Conservation (phyloP, 1,140 invertebrate genomes). For the Pogonognathellus flavescens region DNA sequence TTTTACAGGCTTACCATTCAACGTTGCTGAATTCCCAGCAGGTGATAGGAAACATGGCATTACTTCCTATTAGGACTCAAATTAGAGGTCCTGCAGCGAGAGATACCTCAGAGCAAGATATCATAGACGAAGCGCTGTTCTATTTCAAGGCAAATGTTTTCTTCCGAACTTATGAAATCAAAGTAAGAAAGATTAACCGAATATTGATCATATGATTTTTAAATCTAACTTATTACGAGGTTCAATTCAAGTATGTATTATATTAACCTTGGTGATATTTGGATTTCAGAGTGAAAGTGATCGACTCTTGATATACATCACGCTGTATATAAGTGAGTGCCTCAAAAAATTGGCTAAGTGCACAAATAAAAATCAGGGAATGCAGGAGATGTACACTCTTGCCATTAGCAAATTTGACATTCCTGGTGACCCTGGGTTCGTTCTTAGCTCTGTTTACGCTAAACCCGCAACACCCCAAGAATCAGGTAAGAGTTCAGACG, state of each 20-base stretch:
- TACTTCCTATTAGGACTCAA: slow-evolving; percentile 88
- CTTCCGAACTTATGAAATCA: slow-evolving; percentile 98
- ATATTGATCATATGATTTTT: slow-evolving; percentile 36
- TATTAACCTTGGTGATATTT: too few species aligned
- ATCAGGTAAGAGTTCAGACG: slow-evolving; percentile 76
- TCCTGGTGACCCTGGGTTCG: slow-evolving; percentile 95
- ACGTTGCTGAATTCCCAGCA: slow-evolving; percentile 82
- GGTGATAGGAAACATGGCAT: slow-evolving; percentile 91
- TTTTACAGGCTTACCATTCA: slow-evolving; percentile 91
- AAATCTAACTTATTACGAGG: too few species aligned
- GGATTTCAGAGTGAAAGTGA: slow-evolving; percentile 89
- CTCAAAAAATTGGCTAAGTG: slow-evolving; percentile 95
- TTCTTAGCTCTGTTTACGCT: slow-evolving; percentile 96
- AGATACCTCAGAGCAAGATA: slow-evolving; percentile 81
- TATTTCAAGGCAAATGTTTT: slow-evolving; percentile 99
- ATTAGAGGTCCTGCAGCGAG: slow-evolving; percentile 89
- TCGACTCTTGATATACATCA: slow-evolving; percentile 96
- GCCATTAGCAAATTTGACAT: slow-evolving; percentile 97
- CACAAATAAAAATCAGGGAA: slow-evolving; percentile 87
- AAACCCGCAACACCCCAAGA: slow-evolving; percentile 85
- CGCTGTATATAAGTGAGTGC: slow-evolving; percentile 98
- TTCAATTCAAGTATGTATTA: too few species aligned
- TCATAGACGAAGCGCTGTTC: slow-evolving; percentile 97
- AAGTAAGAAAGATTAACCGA: too few species aligned
- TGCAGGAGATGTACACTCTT: slow-evolving; percentile 95